These are phyloP conservation scores for Heliconius nattereri DNA, from an alignment of 1,140 invertebrate genomes.

Conservation along the genomic window DNA sequence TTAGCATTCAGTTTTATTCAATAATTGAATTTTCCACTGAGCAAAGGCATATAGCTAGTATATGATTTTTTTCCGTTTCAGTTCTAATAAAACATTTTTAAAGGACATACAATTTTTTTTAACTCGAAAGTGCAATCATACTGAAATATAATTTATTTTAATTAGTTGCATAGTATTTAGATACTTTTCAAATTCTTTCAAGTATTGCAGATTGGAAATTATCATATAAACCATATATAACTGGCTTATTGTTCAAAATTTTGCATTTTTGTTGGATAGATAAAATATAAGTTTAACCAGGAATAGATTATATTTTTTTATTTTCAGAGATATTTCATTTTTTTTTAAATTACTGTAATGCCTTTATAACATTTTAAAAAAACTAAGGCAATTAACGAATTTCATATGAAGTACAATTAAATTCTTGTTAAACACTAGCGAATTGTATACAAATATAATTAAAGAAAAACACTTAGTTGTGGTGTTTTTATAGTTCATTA, in stretches of 20 bases:
- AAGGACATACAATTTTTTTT: slow-evolving; percentile 29
- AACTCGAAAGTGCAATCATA: slow-evolving; percentile 38
- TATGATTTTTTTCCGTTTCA: background rate
- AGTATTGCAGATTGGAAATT: background rate
- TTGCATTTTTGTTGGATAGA: background rate
- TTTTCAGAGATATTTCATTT: background rate
- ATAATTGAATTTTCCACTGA: background rate
- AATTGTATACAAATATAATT: slow-evolving; percentile 12
- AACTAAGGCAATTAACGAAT: slow-evolving; percentile 33
- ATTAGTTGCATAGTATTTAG: slow-evolving; percentile 30
- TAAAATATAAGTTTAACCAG: background rate
- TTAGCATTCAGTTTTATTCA: background rate
- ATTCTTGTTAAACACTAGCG: slow-evolving; percentile 31
- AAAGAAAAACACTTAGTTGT: background rate
- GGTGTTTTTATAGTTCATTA: slow-evolving; percentile 4
- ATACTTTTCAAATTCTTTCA: background rate
- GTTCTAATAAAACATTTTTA: slow-evolving; percentile 17
- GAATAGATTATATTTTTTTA: background rate
- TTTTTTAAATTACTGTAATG: background rate
- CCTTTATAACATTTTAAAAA: slow-evolving; percentile 3
- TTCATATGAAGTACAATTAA: slow-evolving; percentile 39
- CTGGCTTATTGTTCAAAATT: background rate
- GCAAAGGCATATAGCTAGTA: background rate
- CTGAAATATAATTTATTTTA: slow-evolving; percentile 34
- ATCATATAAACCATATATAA: background rate